These are phyloP conservation scores for Sphaeridia pumilis DNA, from an alignment of 2,888 invertebrate species.

Conservation along the genomic window DNA sequence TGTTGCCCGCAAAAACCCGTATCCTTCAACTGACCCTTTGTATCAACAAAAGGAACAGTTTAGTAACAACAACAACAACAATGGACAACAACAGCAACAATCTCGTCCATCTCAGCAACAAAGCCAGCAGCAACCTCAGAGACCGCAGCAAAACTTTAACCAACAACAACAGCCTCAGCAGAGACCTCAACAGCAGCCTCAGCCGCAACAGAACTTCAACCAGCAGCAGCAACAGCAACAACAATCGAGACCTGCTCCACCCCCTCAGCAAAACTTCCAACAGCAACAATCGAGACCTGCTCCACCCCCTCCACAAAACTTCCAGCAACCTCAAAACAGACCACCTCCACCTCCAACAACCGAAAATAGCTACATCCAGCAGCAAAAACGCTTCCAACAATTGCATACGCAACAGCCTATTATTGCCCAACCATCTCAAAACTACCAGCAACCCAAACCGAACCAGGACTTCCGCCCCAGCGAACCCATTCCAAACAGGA, in stretches of 20 bases:
- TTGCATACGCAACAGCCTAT: neutral
- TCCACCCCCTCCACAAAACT: neutral
- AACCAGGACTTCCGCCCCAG: constrained; percentile 4
- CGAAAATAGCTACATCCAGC: neutral
- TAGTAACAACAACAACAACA: constrained; percentile 4
- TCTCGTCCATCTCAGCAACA: too few species aligned
- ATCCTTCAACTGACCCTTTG: neutral
- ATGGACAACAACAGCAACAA: neutral
- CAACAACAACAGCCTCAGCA: constrained; percentile 1
- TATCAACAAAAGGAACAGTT: constrained; percentile 1
- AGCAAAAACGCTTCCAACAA: neutral
- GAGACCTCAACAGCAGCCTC: constrained; percentile 1
- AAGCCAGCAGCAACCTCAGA: constrained; percentile 2
- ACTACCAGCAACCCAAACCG: neutral
- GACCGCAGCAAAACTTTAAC: neutral
- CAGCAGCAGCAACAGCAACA: neutral
- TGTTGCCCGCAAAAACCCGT: constrained; percentile 4
- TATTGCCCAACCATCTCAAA: neutral
- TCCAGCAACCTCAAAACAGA: neutral
- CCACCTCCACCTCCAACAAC: neutral
- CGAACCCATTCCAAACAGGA: constrained; percentile 1
- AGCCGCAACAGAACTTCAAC: constrained; percentile 3
- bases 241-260: too few species aligned
- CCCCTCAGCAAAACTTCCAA: neutral
- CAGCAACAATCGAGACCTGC: neutral